These are phyloP conservation scores for Myotis vivesi DNA, from an alignment of 2,797 vertebrate species.

Conservation along the genomic window DNA sequence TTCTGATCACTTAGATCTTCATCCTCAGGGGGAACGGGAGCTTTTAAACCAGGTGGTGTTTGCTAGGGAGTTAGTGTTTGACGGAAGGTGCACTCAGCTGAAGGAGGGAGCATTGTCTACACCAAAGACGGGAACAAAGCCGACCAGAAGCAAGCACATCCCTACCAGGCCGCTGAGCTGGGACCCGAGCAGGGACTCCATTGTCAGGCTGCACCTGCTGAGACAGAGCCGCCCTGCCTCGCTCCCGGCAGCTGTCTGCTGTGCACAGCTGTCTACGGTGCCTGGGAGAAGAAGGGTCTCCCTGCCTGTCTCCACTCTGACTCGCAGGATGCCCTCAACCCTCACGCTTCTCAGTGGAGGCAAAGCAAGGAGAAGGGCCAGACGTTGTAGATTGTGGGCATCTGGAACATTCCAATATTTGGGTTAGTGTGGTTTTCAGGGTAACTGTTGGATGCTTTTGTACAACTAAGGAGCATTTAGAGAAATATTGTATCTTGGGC, in stretches of 20 bases:
- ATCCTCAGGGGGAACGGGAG: neutral
- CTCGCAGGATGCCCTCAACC: neutral
- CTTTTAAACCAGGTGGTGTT: neutral
- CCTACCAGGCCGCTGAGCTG: rapidly evolving
- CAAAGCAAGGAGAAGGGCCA: neutral
- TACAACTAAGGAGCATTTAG: neutral
- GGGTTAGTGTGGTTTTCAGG: neutral
- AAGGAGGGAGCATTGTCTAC: too few species aligned
- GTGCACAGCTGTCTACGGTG: neutral
- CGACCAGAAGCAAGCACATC: neutral
- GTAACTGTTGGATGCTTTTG: neutral
- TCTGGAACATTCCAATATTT: neutral
- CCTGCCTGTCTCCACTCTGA: rapidly evolving
- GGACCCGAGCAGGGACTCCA: rapidly evolving
- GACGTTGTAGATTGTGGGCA: neutral
- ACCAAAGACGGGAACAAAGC: neutral
- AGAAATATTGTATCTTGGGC: neutral
- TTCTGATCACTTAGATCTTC: neutral
- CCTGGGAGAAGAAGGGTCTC: too few species aligned
- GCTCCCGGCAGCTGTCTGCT: neutral
- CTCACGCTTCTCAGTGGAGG: neutral
- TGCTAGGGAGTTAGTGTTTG: neutral
- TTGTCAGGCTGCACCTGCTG: neutral
- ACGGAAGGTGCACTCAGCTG: neutral
- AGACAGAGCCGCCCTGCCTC: neutral